Conservation (phyloP, 2,113 vertebrate species). For the Cairina moschata region DNA sequence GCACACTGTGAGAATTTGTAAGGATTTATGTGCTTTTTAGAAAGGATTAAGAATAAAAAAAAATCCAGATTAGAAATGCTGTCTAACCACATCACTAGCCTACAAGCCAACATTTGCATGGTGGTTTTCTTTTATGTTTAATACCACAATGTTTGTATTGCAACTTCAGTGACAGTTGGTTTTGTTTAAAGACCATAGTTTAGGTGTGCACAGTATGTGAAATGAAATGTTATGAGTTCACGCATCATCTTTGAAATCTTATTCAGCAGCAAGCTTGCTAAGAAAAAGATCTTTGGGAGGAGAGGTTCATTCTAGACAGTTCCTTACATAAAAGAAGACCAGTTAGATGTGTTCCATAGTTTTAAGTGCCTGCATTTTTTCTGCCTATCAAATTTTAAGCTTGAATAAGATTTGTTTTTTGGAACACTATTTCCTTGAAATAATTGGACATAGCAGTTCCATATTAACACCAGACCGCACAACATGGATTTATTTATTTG, state of each 20-base stretch:
- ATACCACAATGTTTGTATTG: neutral
- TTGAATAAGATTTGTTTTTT: neutral
- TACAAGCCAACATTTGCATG: neutral
- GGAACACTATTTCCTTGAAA: neutral
- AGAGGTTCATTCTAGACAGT: neutral
- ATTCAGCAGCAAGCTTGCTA: neutral
- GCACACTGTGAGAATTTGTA: slow-evolving; percentile 67
- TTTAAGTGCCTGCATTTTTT: neutral
- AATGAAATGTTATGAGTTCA: neutral
- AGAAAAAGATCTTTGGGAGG: neutral
- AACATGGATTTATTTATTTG: slow-evolving; percentile 22
- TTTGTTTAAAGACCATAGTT: slow-evolving; percentile 17
- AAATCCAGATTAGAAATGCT: slow-evolving; percentile 36
- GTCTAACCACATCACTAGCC: slow-evolving; percentile 18
- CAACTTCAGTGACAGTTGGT: neutral
- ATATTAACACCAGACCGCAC: neutral
- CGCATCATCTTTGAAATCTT: neutral
- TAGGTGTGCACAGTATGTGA: neutral
- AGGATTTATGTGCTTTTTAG: slow-evolving; percentile 60
- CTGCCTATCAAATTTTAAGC: neutral
- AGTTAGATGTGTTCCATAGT: neutral
- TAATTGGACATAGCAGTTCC: neutral
- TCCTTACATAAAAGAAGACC: neutral
- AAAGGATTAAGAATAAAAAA: slow-evolving; percentile 64
- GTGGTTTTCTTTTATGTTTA: slow-evolving; percentile 31